Percentiles rank a stretch among this genome's conserved stretches.
phyloP scores from a whole-genome alignment of 2,797 vertebrate genomes.

The Mycteria americana region DNA sequence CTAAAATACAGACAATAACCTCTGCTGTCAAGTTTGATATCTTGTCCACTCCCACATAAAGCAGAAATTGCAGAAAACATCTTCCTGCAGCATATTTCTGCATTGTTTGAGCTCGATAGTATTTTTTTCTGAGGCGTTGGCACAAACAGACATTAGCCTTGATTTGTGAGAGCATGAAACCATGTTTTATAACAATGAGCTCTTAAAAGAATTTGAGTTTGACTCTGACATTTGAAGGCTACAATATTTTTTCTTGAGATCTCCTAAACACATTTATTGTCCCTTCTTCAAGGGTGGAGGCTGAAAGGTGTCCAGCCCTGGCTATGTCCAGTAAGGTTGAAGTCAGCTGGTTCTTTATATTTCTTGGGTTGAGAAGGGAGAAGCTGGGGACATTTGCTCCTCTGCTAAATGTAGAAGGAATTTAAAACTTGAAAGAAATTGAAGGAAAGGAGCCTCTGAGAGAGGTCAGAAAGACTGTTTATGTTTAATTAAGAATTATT shows the following conservation, averaged over 20 bases:
- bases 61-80: neutral
- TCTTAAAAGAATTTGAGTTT: neutral
- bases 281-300: neutral
- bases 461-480: neutral
- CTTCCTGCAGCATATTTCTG: neutral
- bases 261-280: neutral
- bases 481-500: neutral
- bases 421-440: neutral
- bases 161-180: neutral
- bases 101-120: neutral
- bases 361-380: neutral
- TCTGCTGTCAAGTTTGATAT: slow-evolving; percentile 13
- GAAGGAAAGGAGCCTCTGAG: neutral
- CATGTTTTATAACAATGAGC: neutral
- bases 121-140: neutral
- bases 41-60: neutral
- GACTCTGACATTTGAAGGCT: neutral
- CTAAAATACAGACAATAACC: neutral
- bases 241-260: neutral
- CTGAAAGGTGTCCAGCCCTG: neutral
- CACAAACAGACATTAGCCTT: neutral
- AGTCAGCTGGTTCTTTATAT: neutral
- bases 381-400: neutral
- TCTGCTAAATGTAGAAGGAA: neutral
- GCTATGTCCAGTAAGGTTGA: neutral